Evolutionary conservation across 2,113 vertebrate species (phyloP).

Genomic region (Ctenodactylus gundi): DNA sequence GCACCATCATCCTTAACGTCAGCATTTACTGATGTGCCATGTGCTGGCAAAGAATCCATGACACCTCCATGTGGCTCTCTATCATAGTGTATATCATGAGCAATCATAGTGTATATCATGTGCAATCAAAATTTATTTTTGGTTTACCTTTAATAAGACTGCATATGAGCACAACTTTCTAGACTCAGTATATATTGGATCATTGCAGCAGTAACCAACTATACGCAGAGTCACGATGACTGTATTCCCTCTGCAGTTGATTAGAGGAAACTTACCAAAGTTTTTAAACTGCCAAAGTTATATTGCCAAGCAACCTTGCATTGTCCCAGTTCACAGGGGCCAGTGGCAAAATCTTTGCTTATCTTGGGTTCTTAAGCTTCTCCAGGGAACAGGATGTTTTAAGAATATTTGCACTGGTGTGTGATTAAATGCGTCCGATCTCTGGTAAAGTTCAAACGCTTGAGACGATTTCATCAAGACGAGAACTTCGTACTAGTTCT

Average conservation of each 20-base stretch:
- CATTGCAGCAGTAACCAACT: neutral
- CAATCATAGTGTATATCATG: neutral
- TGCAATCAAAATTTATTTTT: neutral
- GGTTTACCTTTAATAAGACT: neutral
- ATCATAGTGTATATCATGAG: neutral
- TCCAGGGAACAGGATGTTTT: neutral
- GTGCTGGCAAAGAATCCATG: neutral
- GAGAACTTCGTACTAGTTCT: neutral
- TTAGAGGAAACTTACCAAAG: neutral
- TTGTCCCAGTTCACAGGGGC: neutral
- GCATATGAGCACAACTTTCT: neutral
- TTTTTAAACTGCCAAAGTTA: neutral
- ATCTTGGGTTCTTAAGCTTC: neutral
- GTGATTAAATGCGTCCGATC: neutral
- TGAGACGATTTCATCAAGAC: neutral
- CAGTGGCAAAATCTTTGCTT: neutral
- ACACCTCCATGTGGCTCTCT: neutral
- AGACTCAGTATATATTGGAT: neutral
- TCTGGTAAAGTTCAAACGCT: neutral
- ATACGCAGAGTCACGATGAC: neutral
- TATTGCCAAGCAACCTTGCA: neutral
- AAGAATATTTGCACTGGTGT: neutral
- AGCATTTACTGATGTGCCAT: neutral
- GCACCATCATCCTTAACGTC: neutral
- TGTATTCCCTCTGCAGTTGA: neutral